These are phyloP conservation scores for Adelphocoris suturalis DNA, from an alignment of 2,888 invertebrate species.

Conservation along the genomic window DNA sequence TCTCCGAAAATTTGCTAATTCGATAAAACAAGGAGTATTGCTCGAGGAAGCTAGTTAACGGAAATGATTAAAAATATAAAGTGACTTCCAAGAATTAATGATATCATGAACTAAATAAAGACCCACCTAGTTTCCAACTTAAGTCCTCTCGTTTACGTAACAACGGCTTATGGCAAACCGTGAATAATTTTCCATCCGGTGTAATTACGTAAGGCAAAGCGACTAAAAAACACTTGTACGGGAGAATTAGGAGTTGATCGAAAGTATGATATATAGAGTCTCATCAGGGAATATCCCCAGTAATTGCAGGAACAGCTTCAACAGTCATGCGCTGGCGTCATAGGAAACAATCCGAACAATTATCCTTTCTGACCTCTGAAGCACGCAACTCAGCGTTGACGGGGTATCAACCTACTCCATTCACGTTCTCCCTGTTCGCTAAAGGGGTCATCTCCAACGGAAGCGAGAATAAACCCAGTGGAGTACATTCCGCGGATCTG, in stretches of 20 bases:
- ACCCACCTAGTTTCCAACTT: too few species aligned
- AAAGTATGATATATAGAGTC: not conserved
- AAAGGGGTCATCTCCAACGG: not conserved
- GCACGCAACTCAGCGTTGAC: conserved; percentile 14
- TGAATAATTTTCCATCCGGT: too few species aligned
- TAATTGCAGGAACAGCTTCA: conserved; percentile 10
- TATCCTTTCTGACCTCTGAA: not conserved
- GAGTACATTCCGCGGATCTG: too few species aligned
- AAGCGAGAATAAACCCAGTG: too few species aligned
- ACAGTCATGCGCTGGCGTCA: conserved; percentile 15
- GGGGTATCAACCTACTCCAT: not conserved
- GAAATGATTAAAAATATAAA: not conserved
- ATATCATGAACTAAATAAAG: too few species aligned
- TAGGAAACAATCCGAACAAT: conserved; percentile 21
- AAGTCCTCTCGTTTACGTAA: too few species aligned
- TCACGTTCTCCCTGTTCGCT: not conserved
- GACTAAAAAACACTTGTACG: too few species aligned
- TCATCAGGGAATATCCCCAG: not conserved
- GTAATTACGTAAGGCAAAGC: too few species aligned
- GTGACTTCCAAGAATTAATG: too few species aligned
- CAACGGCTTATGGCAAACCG: too few species aligned
- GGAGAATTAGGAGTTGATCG: not conserved
- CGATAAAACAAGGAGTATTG: not conserved
- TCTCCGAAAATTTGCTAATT: too few species aligned
- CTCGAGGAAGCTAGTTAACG: not conserved